Base-by-base conservation (phyloP, 2,113 vertebrate species). In the Oreotragus oreotragus region DNA sequence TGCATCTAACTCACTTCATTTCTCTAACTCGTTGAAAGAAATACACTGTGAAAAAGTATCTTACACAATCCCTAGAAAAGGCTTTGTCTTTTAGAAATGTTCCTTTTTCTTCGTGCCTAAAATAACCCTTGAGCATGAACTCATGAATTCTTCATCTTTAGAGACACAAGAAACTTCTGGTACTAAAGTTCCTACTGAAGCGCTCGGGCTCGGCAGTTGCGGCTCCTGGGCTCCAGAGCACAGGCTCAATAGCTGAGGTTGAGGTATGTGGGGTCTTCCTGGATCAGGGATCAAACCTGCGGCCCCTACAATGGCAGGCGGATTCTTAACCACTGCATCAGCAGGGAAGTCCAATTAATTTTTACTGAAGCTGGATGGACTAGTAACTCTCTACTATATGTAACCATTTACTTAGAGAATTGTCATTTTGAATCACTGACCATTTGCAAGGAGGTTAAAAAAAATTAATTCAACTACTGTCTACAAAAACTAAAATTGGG, bases 1-100 rank as follows among this genome's bases (percentile, higher is more conserved):
- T 7, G 5, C 16, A n/a, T 51, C 23, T 77, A 85, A 73, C 58
- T 84, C 36, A 91, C 60, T 83, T 62, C 43, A 73, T 23, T 85
- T 64, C 51, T 97, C 3, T 49, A 96, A 84, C n/a, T 80, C n/a
- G 3, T 58, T 47, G 17, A 83, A 88, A 91, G 79, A 79, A 97
- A 88, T 93, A 90, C 92, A 64, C n/a, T 53, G 13, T 90, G 23
- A 81, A 94, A 94, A 89, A 81, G 30, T 39, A 96, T 36, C 53
- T 83, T 55, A 62, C 14, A 88, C 2, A 88, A 83, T 90, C 33
- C 53, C 27, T 84, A 94, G 11, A 55, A 76, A 94, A 96, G 83
- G 51, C 43, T 91, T 43, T 39, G n/a, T 58, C 45, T 77, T 92
- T 91, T 91, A 86, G 90, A 96, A 92, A 96, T 21, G 8, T 47